Evolutionary conservation across 2,113 vertebrate genomes (phyloP).

Genomic region (Tyto alba): DNA sequence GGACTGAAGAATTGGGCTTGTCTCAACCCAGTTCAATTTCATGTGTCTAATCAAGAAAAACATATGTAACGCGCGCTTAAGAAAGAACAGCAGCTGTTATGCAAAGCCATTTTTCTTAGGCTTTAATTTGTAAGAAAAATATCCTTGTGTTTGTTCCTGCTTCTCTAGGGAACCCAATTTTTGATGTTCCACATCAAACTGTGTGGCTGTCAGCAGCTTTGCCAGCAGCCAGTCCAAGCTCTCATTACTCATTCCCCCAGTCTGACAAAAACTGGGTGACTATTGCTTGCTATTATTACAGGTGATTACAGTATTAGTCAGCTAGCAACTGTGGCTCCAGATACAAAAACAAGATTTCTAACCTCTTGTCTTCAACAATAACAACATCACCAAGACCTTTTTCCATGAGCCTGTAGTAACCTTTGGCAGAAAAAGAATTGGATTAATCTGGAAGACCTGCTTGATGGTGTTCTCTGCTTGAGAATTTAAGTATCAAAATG

Average conservation of each 20-base stretch:
- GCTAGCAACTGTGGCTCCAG: not conserved
- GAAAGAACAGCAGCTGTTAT: not conserved
- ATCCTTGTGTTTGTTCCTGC: not conserved
- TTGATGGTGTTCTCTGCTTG: not conserved
- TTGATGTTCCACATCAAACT: not conserved
- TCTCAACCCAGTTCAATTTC: not conserved
- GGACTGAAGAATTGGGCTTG: not conserved
- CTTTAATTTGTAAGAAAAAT: not conserved
- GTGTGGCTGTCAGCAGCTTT: not conserved
- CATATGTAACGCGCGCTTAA: not conserved
- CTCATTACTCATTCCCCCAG: not conserved
- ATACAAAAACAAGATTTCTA: not conserved
- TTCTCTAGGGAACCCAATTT: not conserved
- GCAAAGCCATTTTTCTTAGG: slow-evolving; percentile 14
- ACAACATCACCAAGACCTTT: not conserved
- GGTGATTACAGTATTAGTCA: not conserved
- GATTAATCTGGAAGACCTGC: not conserved
- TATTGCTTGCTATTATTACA: not conserved
- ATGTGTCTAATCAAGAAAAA: not conserved
- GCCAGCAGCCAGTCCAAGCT: slow-evolving; percentile 21
- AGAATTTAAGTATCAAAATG: not conserved
- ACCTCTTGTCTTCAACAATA: not conserved
- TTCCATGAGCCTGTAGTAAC: not conserved
- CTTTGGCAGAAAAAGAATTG: not conserved
- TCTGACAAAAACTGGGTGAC: not conserved